Base-by-base conservation (phyloP, 2,113 vertebrate species). In the Callocephalon fimbriatum region DNA sequence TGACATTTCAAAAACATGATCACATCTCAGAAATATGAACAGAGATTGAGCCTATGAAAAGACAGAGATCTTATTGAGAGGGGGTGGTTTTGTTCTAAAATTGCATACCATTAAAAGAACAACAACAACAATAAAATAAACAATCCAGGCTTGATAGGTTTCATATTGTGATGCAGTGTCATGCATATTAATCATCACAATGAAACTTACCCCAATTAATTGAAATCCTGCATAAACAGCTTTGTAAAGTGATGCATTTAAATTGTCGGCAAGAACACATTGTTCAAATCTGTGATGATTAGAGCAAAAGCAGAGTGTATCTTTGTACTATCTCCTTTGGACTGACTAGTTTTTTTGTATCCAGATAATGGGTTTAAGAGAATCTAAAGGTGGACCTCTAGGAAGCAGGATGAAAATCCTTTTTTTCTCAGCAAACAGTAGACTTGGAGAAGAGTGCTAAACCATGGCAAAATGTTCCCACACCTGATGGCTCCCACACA, bases 161-260 rank as follows among this genome's bases (percentile, higher is more conserved):
- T 96, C 68, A 59, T 83, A 91, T 90, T 81, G 88, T 71, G 88
- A 62, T 77, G 81, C 58, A 75, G 16, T 66, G 58, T 72, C 81
- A 87, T 88, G 68, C 94, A 97, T 97, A 95, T 97, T 96, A 96
- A 97, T 92, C 67, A 62, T 68, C n/a, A 86, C 76, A 95, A 95
- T 90, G 82, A 96, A 97, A 95, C 47, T 91, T 90, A 86, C 74
- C 71, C 75, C 68, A 94, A 96, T 95, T 94, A 96, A 97, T 92
- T 96, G 86, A 95, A n/a, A 56, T 72, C 56, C 80, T 94, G 31
- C 73, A 94, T 84, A 89, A 97, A 93, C 51, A 96, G 68, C 86
- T 95, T 85, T 87, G 38, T 67, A 90, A 97, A 93, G 58, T 50
- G 66, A 95, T 71, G 35, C 35, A 51, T 93, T 95, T 79, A 86